Conservation (phyloP, 2,797 vertebrate species). For the Salarias fasciatus region DNA sequence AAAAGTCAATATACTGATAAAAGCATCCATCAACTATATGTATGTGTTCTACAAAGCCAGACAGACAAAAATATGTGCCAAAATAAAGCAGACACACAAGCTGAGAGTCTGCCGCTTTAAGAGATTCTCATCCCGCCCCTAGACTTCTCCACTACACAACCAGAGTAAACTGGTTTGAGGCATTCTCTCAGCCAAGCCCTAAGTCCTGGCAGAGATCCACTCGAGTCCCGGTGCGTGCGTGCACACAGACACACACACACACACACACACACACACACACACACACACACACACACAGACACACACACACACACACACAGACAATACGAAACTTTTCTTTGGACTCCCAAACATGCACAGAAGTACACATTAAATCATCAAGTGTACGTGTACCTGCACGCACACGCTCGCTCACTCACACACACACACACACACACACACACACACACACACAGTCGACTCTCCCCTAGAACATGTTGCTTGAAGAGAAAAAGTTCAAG, state of each 20-base stretch:
- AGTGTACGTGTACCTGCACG: conserved; percentile 18
- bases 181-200: conserved; percentile 84
- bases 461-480: conserved; percentile 25
- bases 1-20: neutral
- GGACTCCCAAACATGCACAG: conserved; percentile 42
- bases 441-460: conserved; percentile 5
- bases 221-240: conserved; percentile 36
- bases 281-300: conserved; percentile 11
- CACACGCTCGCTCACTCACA: no score
- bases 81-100: conserved; percentile 25
- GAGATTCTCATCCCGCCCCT: conserved; percentile 75
- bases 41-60: conserved; percentile 12
- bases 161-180: conserved; percentile 89
- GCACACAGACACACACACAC: conserved; percentile 13
- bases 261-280: conserved; percentile 7
- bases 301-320: conserved; percentile 6
- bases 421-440: conserved; percentile 8
- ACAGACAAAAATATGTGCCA: conserved; percentile 5
- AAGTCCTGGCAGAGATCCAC: conserved; percentile 80
- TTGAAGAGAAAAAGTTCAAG: conserved; percentile 30
- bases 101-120: conserved; percentile 78
- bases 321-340: conserved; percentile 55
- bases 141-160: conserved; percentile 81
- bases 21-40: neutral
- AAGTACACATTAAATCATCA: conserved; percentile 26